A percentile compares a stretch with the other conserved stretches of the same genome.
Evolutionary conservation across 2,113 vertebrate species (phyloP).

Genomic region (Tamias sibiricus): DNA sequence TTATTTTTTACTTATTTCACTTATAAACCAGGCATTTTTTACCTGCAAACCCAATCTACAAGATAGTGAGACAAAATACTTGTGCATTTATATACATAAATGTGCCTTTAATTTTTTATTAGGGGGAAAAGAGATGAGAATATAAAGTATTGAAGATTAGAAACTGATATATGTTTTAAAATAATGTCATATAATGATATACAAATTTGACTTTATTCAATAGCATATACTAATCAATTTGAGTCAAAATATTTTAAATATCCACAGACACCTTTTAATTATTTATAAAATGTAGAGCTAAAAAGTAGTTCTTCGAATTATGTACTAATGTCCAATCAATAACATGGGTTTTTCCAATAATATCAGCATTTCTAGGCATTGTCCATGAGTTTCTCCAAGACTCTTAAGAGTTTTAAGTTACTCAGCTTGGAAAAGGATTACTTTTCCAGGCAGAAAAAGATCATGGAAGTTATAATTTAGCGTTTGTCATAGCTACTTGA

Average conservation of each 20-base stretch:
- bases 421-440: background rate
- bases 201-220: background rate
- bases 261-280: background rate
- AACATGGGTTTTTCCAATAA: background rate
- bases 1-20: too few species aligned
- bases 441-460: background rate
- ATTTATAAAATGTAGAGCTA: background rate
- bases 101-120: background rate
- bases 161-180: background rate
- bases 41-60: background rate
- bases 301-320: background rate
- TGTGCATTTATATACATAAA: background rate
- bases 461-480: background rate
- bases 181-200: background rate
- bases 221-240: background rate
- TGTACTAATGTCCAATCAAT: background rate
- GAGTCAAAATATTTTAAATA: background rate
- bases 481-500: background rate
- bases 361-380: background rate
- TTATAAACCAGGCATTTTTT: background rate
- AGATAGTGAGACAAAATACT: background rate
- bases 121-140: background rate
- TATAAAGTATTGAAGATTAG: background rate
- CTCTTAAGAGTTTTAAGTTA: background rate
- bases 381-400: background rate